phyloP scores from a whole-genome alignment of 2,797 vertebrate genomes.

The Amniataba percoides region DNA sequence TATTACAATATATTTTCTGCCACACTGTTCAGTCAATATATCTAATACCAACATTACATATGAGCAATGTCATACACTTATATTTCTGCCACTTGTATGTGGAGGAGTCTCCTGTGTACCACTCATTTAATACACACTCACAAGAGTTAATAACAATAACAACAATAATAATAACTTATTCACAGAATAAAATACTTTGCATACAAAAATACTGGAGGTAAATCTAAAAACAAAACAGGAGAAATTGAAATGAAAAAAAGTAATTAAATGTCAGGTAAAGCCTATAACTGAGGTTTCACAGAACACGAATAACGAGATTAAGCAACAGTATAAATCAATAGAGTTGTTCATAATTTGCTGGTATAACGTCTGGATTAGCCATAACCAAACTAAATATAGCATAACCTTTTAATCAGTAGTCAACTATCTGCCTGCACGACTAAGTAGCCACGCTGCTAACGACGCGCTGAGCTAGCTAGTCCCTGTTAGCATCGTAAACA shows the following conservation, averaged over 20 bases:
- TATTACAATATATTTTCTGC: too few species aligned
- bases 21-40: too few species aligned
- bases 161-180: too few species aligned
- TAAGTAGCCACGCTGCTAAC: conserved; percentile 49
- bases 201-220: not conserved
- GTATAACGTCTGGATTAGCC: not conserved
- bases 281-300: too few species aligned
- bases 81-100: not conserved
- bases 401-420: not conserved
- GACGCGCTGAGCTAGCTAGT: conserved; percentile 2
- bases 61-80: too few species aligned
- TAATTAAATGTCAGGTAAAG: not conserved
- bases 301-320: not conserved
- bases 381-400: not conserved
- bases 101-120: not conserved
- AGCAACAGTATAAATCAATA: not conserved
- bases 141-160: too few species aligned
- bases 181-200: too few species aligned
- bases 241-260: not conserved
- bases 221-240: not conserved
- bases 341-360: not conserved
- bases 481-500: conserved; percentile 15
- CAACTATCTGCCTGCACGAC: not conserved
- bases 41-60: not conserved
- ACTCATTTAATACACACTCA: not conserved